A percentile compares a stretch with the other conserved stretches of the same genome.
Evolutionary conservation across 2,888 invertebrate genomes (phyloP).

Genomic region (Hesperia comma): DNA sequence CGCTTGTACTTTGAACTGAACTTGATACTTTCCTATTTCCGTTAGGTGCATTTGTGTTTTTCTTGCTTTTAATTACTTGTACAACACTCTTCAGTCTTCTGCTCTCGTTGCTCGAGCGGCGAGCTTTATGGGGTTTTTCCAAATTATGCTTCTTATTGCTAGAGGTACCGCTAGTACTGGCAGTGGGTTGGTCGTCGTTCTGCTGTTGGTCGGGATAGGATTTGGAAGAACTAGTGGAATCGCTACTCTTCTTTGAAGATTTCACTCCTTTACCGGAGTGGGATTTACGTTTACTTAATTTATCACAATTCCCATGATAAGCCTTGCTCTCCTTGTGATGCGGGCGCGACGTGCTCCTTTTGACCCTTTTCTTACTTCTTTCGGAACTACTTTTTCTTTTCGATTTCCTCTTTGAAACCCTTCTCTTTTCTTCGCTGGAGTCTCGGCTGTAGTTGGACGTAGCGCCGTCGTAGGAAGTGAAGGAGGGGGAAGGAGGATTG

Average conservation of each 20-base stretch:
- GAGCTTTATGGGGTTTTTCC: conserved; percentile 40
- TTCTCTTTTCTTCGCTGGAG: conserved; percentile 45
- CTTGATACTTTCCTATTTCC: conserved; percentile 44
- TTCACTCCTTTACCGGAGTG: conserved; percentile 66
- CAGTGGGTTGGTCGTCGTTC: conserved; percentile 42
- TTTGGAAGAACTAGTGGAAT: conserved; percentile 28
- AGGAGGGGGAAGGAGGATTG: conserved; percentile 38
- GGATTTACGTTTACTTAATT: conserved; percentile 58
- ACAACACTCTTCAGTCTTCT: conserved; percentile 76
- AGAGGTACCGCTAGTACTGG: conserved; percentile 46
- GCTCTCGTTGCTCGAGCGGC: conserved; percentile 53
- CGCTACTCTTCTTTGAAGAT: conserved; percentile 52
- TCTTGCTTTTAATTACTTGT: conserved; percentile 60
- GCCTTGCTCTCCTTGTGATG: conserved; percentile 47
- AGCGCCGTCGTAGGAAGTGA: conserved; percentile 34
- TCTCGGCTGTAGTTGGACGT: conserved; percentile 33
- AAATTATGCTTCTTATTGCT: conserved; percentile 38
- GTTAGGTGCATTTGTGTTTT: conserved; percentile 41
- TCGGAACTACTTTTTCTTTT: conserved; percentile 46
- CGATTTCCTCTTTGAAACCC: conserved; percentile 48
- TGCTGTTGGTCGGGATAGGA: conserved; percentile 23
- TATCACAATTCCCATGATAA: conserved; percentile 40
- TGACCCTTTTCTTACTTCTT: conserved; percentile 50
- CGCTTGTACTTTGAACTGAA: conserved; percentile 32
- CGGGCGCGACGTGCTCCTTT: conserved; percentile 47